A percentile compares a stretch with the other conserved stretches of the same genome.
Conservation (phyloP, 2,888 invertebrate species). For the Ceramica pisi region DNA sequence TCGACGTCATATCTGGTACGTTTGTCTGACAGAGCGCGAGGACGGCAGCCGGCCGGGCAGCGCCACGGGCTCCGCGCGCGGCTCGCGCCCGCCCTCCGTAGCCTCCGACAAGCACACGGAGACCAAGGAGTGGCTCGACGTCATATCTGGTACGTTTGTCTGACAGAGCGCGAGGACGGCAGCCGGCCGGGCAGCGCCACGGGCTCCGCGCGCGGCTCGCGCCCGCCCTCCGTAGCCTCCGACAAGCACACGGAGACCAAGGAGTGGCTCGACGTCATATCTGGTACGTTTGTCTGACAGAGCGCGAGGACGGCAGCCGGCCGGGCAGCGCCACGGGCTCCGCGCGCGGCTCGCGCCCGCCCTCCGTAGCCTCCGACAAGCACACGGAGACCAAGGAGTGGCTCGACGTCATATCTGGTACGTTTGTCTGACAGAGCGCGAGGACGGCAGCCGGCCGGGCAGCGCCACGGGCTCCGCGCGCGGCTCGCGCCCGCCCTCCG, state of each 20-base stretch:
- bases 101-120: conserved; percentile 89
- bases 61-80: conserved; percentile 77
- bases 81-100: conserved; percentile 92
- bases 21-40: conserved; percentile 80
- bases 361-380: conserved; percentile 92
- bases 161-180: conserved; percentile 82
- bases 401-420: conserved; percentile 92
- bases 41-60: conserved; percentile 78
- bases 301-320: conserved; percentile 81
- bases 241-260: conserved; percentile 83
- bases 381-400: conserved; percentile 89
- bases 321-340: conserved; percentile 78
- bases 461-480: conserved; percentile 78
- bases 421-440: conserved; percentile 79
- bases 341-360: conserved; percentile 90
- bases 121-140: conserved; percentile 92
- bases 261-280: conserved; percentile 94
- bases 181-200: conserved; percentile 78
- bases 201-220: conserved; percentile 84
- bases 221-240: conserved; percentile 92
- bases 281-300: conserved; percentile 74
- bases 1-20: conserved; percentile 91
- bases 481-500: conserved; percentile 92
- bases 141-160: conserved; percentile 86
- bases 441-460: conserved; percentile 76